Evolutionary conservation across 2,797 vertebrate genomes (phyloP).

Genomic region (Mormyrops boulengeri): DNA sequence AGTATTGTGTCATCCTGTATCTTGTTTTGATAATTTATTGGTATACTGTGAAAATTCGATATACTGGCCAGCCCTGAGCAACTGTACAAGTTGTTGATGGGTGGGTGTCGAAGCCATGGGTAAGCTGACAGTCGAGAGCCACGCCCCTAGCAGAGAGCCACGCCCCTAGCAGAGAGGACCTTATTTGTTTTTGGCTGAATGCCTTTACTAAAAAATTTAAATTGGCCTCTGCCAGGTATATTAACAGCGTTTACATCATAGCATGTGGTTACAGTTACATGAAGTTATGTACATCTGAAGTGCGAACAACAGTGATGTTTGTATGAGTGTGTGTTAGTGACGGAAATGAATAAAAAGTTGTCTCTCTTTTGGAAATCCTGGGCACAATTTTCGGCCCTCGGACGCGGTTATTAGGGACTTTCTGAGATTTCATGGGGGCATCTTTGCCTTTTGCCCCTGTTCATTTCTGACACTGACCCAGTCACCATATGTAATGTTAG

Average conservation of each 20-base stretch:
- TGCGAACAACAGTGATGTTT: background rate
- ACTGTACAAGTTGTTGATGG: background rate
- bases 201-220: background rate
- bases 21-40: background rate
- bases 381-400: too few species aligned
- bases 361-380: background rate
- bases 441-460: background rate
- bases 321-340: background rate
- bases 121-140: background rate
- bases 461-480: background rate
- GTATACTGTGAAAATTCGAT: background rate
- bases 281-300: background rate
- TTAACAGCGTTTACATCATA: background rate
- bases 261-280: background rate
- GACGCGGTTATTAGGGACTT: background rate
- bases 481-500: background rate
- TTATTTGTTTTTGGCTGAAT: background rate
- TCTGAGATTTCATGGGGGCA: background rate
- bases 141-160: background rate
- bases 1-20: background rate
- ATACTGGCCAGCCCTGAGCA: background rate
- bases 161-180: background rate
- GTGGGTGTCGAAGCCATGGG: background rate
- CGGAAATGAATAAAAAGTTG: background rate
- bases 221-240: background rate